These are phyloP conservation scores for Forficula auricularia DNA, from an alignment of 1,140 invertebrate species.

Conservation along the genomic window DNA sequence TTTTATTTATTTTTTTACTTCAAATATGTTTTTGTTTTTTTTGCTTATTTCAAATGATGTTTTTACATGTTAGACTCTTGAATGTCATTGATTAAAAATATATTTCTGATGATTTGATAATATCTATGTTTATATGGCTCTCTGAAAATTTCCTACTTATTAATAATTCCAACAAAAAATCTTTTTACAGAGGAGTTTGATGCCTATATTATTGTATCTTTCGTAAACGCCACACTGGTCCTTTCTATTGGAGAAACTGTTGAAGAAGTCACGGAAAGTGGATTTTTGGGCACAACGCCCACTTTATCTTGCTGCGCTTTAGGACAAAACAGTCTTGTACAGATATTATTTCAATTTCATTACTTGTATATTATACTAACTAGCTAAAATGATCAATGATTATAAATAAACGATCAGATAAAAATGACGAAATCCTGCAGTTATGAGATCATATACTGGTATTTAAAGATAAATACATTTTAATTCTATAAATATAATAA, in stretches of 20 bases:
- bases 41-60: not conserved
- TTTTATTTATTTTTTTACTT: conserved; percentile 19
- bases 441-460: too few species aligned
- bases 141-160: too few species aligned
- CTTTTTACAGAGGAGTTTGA: conserved; percentile 85
- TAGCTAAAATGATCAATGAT: conserved; percentile 3
- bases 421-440: too few species aligned
- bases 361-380: not conserved
- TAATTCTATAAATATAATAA: not conserved
- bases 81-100: not conserved
- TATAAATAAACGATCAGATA: too few species aligned
- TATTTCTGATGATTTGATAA: not conserved
- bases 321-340: conserved; percentile 92
- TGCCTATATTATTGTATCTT: conserved; percentile 99
- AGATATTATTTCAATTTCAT: conserved; percentile 36
- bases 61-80: not conserved
- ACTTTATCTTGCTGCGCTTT: conserved; percentile 92
- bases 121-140: conserved; percentile 8
- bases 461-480: not conserved
- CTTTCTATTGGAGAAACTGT: conserved; percentile 99
- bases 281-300: conserved; percentile 94
- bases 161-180: conserved; percentile 3
- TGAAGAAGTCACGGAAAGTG: conserved; percentile 98
- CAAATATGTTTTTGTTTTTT: too few species aligned
- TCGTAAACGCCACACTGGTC: conserved; percentile 97